Evolutionary conservation across 53 echinoderm and acorn worm species (phyloP), one percentile per base, ranked within the genome.

Genomic region (Luidia sarsii): DNA sequence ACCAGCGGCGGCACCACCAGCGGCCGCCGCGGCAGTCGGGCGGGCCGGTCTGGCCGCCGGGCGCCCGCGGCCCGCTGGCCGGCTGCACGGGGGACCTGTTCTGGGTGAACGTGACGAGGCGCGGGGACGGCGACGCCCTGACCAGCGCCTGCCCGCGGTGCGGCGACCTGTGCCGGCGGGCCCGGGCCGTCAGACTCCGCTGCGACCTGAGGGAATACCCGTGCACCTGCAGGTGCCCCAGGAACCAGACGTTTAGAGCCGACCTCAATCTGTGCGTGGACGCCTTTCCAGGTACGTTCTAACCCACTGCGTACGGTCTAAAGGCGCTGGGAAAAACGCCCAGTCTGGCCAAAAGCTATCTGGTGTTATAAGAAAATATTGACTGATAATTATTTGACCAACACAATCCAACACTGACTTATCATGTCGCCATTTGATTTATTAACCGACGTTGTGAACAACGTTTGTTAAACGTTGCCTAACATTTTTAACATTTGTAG

Each of bases 141-240:
- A 74, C 54, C 16, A 69, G 68, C 46, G 31, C 79, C 64, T 91
- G 91, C 62, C 79, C 70, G 15, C 79, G 77, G 25, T 91, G 91
- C 55, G 51, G 64, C 1, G 71, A 87, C 23, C 46, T 91, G 50
- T 91, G 91, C 80, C 75, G 60, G 62, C 68, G 74, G 43, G 65
- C 79, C 32, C 28, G 65, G 14, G 87, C 91, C 22, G 83, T 87
- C 39, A 39, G 87, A 33, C 82, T 91, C 7, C 87, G 87, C 0
- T 91, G 91, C 48, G 67, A 80, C 50, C 33, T 91, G 16, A 51
- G 57, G 70, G 91, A 91, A 59, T 83, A 67, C n/a, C 83, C 87
- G 3, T 91, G 91, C 36, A 79, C 74, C 7, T 91, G 91, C 32
- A 73, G 80, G 34, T 91, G 91, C 70, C 79, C 65, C 43, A 48